phyloP scores from a whole-genome alignment of 2,888 invertebrate genomes.

The Ormyrus labotus region DNA sequence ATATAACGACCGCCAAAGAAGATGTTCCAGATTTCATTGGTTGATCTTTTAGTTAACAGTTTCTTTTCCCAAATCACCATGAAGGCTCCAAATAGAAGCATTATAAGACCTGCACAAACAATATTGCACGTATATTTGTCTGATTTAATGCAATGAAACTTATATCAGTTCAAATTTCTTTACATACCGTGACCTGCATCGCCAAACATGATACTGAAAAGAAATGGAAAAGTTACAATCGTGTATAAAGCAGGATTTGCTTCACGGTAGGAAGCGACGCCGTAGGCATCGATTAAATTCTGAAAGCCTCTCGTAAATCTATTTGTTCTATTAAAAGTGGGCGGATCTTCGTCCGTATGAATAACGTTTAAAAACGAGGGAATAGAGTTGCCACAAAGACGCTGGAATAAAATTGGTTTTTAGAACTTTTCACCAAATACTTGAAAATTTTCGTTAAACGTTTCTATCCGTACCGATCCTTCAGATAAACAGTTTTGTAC shows the following conservation, averaged over 20 bases:
- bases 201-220: slow-evolving; percentile 99
- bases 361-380: slow-evolving; percentile 97
- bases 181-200: slow-evolving; percentile 92
- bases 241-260: slow-evolving; percentile 98
- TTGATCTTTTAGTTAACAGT: slow-evolving; percentile 89
- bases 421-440: not conserved
- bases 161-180: not conserved
- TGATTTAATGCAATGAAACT: not conserved
- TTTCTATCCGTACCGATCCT: slow-evolving; percentile 82
- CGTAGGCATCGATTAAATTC: slow-evolving; percentile 96
- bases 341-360: slow-evolving; percentile 92
- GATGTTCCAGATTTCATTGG: slow-evolving; percentile 98
- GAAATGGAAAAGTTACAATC: slow-evolving; percentile 97
- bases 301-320: slow-evolving; percentile 98
- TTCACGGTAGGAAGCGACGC: slow-evolving; percentile 96
- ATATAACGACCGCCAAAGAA: slow-evolving; percentile 99
- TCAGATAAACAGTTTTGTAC: slow-evolving; percentile 88
- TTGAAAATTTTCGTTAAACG: too few relatives aligned
- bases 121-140: not conserved
- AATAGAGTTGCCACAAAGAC: slow-evolving; percentile 89
- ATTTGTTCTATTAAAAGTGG: slow-evolving; percentile 97
- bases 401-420: slow-evolving; percentile 54
- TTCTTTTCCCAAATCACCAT: slow-evolving; percentile 97
- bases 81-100: slow-evolving; percentile 94
- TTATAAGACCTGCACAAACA: slow-evolving; percentile 78